Percentiles rank a stretch among this genome's conserved stretches.
Conservation (phyloP, 2,797 vertebrate genomes). For the Ctenopoma kingsleyae region DNA sequence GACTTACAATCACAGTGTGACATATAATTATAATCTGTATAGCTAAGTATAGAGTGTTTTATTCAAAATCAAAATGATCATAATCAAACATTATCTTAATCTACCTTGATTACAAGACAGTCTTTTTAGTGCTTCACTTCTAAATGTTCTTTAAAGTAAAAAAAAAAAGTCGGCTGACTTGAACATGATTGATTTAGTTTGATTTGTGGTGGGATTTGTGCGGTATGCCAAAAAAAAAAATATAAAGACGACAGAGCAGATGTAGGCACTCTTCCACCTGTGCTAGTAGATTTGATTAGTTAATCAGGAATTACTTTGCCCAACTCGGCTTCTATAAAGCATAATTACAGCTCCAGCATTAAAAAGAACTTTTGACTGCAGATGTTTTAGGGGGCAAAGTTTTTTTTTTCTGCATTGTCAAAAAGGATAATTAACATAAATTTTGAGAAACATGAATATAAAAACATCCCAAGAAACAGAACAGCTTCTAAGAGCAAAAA, state of each 20-base stretch:
- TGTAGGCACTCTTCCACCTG: conserved; percentile 73
- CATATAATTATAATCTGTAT: conserved; percentile 48
- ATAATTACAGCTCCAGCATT: conserved; percentile 60
- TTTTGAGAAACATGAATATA: conserved; percentile 22
- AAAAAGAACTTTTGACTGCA: conserved; percentile 51
- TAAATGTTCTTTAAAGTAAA: conserved; percentile 20
- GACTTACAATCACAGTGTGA: conserved; percentile 28
- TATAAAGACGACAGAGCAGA: conserved; percentile 38
- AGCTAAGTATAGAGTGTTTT: conserved; percentile 35
- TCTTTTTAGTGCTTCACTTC: conserved; percentile 15
- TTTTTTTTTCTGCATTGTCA: conserved; percentile 16
- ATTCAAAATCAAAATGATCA: conserved; percentile 50
- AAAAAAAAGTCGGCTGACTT: conserved; percentile 27
- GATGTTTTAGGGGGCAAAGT: conserved; percentile 58
- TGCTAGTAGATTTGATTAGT: conserved; percentile 75
- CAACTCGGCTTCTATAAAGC: conserved; percentile 59
- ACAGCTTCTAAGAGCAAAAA: conserved; percentile 11
- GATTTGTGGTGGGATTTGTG: conserved; percentile 47
- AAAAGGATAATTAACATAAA: conserved; percentile 24
- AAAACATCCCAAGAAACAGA: conserved; percentile 1
- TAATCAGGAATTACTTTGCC: conserved; percentile 75
- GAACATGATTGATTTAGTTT: conserved; percentile 46
- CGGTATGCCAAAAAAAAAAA: conserved; percentile 21
- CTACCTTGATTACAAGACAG: conserved; percentile 62
- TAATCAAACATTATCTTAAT: conserved; percentile 69